Evolutionary conservation across 92 coral and sea anemone genomes (phyloP).

Genomic region (Meandrina meandrites): DNA sequence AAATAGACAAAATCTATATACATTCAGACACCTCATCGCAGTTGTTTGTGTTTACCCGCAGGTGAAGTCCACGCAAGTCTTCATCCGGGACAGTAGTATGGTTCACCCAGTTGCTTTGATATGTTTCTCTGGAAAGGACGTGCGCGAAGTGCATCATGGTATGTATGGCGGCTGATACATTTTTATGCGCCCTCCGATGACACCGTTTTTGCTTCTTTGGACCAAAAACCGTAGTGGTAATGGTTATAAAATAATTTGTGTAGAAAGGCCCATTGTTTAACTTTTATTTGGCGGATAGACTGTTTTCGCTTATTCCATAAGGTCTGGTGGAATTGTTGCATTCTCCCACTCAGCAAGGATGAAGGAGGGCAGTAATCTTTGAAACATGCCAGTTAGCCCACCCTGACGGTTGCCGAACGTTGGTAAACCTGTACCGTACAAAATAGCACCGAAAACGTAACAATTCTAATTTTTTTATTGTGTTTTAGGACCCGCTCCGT

Average conservation of each 20-base stretch:
- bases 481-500: slow-evolving; percentile 12
- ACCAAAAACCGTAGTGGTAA: no score
- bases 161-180: not conserved
- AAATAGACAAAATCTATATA: not conserved
- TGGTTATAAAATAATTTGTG: not conserved
- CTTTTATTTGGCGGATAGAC: no score
- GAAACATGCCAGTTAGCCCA: no score
- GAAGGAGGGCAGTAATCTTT: no score
- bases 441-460: no score
- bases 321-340: not conserved
- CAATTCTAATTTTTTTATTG: no score
- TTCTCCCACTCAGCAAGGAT: not conserved
- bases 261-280: not conserved
- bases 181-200: not conserved
- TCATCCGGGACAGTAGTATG: slow-evolving; percentile 88
- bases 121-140: slow-evolving; percentile 81
- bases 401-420: no score
- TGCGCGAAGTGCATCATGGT: slow-evolving; percentile 52
- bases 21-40: not conserved
- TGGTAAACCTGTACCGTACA: no score
- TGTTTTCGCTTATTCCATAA: no score
- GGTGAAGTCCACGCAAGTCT: slow-evolving; percentile 89
- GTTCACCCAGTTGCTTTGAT: slow-evolving; percentile 89
- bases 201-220: not conserved
- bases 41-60: slow-evolving; percentile 12